These are phyloP conservation scores for Plusia festucae DNA, from an alignment of 2,888 invertebrate species.

Conservation along the genomic window DNA sequence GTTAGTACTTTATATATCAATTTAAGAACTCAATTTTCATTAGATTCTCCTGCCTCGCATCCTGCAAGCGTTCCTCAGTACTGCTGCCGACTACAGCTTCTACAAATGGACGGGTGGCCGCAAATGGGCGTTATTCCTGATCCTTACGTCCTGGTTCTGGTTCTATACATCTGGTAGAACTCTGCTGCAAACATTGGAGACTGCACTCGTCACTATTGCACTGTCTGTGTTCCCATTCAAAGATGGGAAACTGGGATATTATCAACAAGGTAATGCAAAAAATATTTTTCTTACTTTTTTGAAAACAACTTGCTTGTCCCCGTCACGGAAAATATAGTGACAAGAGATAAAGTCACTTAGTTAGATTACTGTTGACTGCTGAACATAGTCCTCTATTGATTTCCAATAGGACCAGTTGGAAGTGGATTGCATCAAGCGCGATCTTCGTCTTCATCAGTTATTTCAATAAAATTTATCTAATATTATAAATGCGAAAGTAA, in stretches of 20 bases:
- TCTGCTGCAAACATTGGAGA: slow-evolving; percentile 96
- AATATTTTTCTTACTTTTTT: too few species aligned
- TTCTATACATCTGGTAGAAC: slow-evolving; percentile 97
- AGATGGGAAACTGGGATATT: slow-evolving; percentile 82
- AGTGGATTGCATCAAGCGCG: too few species aligned
- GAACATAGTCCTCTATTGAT: too few species aligned
- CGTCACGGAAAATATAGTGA: too few species aligned
- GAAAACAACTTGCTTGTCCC: too few species aligned
- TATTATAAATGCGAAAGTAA: too few species aligned
- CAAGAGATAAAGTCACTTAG: too few species aligned
- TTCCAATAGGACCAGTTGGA: too few species aligned
- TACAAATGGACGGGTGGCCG: slow-evolving; percentile 93
- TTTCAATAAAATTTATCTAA: too few species aligned
- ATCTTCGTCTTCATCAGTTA: too few species aligned
- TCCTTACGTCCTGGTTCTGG: slow-evolving; percentile 96
- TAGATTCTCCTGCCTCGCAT: slow-evolving; percentile 93
- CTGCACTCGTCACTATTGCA: slow-evolving; percentile 94
- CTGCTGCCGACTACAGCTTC: slow-evolving; percentile 92
- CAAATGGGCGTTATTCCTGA: slow-evolving; percentile 93
- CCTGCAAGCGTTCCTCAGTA: slow-evolving; percentile 94
- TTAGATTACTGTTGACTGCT: too few species aligned
- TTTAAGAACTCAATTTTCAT: background rate
- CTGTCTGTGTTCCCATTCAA: slow-evolving; percentile 93
- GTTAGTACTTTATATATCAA: too few species aligned
- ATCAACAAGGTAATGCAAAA: slow-evolving; percentile 73